Base-by-base conservation (phyloP, 2,888 invertebrate genomes). In the Campoplex nolae region DNA sequence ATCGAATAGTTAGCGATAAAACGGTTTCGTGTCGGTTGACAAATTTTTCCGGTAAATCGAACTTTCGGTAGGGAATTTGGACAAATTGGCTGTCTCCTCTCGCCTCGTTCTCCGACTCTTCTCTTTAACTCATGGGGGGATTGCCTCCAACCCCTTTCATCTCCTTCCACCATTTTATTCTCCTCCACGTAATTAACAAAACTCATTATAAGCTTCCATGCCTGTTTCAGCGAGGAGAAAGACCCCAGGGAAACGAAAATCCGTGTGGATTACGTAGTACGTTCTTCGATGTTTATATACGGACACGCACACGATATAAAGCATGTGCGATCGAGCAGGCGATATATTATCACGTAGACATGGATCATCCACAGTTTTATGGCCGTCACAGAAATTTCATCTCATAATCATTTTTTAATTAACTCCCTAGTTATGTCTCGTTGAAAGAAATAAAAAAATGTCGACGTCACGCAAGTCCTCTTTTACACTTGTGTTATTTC, bases 121-220 rank as follows among this genome's bases (percentile, higher is more conserved):
- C 32, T 68, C 73, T 56, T 82, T 82, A 78, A 81, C 18, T 48
- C 70, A 68, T 54, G 58, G 58, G 58, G 58, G 42, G 67, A 70
- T 80, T 56, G n/a, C 73, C 56, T 35, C 75, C 48, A 68, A 65
- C 58, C 70, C 71, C 45, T 77, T 54, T 78, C 68, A 73, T 83
- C 80, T 51, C 38, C 65, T 28, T 56, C 85, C 23, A 23, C 87
- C 88, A 62, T 83, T 88, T 89, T 65, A 62, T 88, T 80, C 88
- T 79, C 54, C 77, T 80, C 75, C 81, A 74, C 86, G 90, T 91
- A 92, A 92, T 92, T 92, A 92, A 92, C 92, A 89, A 91, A 91
- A 92, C 91, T 92, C 91, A 92, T 92, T 91, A 92, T 89, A 90
- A 91, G 88, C 90, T 88, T 71, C 88, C 82, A 84, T 84, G 75